These are phyloP conservation scores for Zaprionus inermis DNA, from an alignment of 1,140 invertebrate species.

Conservation along the genomic window DNA sequence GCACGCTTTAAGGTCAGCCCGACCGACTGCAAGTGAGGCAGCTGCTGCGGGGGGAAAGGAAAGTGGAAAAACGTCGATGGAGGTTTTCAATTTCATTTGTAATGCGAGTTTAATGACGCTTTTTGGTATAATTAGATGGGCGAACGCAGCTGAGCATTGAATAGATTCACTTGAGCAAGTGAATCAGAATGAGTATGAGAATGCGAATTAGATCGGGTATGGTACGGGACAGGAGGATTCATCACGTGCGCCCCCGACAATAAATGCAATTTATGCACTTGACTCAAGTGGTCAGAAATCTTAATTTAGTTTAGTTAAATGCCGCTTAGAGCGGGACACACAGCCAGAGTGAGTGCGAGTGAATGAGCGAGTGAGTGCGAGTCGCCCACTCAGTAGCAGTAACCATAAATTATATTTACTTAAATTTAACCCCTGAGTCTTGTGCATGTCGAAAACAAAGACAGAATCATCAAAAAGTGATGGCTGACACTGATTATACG, in stretches of 20 bases:
- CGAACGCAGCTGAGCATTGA: slow-evolving; percentile 45
- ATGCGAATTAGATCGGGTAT: slow-evolving; percentile 12
- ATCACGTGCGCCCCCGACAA: slow-evolving; percentile 55
- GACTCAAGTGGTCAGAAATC: slow-evolving; percentile 71
- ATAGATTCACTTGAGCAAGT: slow-evolving; percentile 28
- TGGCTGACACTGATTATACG: slow-evolving; percentile 55
- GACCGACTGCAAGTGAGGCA: not conserved
- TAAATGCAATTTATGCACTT: slow-evolving; percentile 75
- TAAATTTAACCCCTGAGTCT: slow-evolving; percentile 57
- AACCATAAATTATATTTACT: slow-evolving; percentile 79
- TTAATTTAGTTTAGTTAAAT: slow-evolving; percentile 75
- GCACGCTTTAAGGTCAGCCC: slow-evolving; percentile 56
- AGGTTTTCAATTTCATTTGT: slow-evolving; percentile 43
- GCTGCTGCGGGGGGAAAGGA: not conserved
- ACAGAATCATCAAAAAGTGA: slow-evolving; percentile 42
- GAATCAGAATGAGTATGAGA: slow-evolving; percentile 9
- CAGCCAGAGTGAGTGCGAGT: not conserved
- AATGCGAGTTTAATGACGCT: slow-evolving; percentile 73
- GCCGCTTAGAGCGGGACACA: slow-evolving; percentile 41
- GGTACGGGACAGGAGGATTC: not conserved
- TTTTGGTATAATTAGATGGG: slow-evolving; percentile 42
- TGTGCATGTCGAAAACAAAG: slow-evolving; percentile 27
- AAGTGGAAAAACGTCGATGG: slow-evolving; percentile 3
- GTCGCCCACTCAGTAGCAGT: slow-evolving; percentile 33
- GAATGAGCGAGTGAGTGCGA: slow-evolving; percentile 18